A percentile compares a stretch with the other conserved stretches of the same genome.
Conservation (phyloP, 2,888 invertebrate species). For the Drosophila putrida region DNA sequence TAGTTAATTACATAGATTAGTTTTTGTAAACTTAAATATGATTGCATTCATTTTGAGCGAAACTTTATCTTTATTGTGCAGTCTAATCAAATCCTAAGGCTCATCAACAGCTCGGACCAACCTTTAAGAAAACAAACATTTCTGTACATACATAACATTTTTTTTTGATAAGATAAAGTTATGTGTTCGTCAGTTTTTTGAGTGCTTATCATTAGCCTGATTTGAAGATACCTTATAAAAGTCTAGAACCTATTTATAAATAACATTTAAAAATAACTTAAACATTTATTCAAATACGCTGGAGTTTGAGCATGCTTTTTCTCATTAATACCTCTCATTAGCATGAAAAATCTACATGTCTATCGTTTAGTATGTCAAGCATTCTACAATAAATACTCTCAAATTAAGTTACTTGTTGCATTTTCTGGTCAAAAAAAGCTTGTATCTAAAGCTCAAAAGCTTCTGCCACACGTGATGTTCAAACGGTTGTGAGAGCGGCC, state of each 20-base stretch:
- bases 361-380: background rate
- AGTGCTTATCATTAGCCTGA: background rate
- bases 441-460: conserved; percentile 21
- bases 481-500: conserved; percentile 28
- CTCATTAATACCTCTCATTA: background rate
- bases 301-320: background rate
- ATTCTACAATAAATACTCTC: background rate
- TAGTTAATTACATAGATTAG: conserved; percentile 6
- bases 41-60: too few species aligned
- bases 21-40: background rate
- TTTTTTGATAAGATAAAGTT: conserved; percentile 8
- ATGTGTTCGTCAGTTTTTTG: background rate
- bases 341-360: background rate
- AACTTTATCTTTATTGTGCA: background rate
- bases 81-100: background rate
- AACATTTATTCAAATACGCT: too few species aligned
- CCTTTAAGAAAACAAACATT: background rate
- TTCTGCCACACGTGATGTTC: conserved; percentile 41
- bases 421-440: conserved; percentile 30
- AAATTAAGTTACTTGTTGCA: too few species aligned
- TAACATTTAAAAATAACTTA: background rate
- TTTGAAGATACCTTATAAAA: background rate
- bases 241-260: too few species aligned
- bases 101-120: background rate
- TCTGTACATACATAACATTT: background rate